These are phyloP conservation scores for Harmothoe impar DNA, from an alignment of 2,888 invertebrate genomes.

Conservation along the genomic window DNA sequence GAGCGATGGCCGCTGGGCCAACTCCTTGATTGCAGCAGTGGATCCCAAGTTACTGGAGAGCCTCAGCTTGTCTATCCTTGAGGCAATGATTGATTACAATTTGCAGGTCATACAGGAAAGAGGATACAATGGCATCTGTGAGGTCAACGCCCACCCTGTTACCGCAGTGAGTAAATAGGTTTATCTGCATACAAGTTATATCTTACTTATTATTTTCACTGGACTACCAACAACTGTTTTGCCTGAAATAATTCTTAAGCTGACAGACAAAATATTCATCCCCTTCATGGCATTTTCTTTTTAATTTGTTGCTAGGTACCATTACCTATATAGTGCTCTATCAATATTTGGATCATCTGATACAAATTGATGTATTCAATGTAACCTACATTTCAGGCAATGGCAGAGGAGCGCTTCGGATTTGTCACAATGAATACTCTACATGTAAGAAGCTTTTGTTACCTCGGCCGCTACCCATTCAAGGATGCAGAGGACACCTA, in stretches of 20 bases:
- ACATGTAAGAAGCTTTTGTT: slow-evolving; percentile 56
- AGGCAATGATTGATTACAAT: slow-evolving; percentile 20
- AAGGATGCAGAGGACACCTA: slow-evolving; percentile 55
- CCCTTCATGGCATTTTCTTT: too few species aligned
- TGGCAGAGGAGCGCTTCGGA: slow-evolving; percentile 23
- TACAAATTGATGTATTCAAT: too few species aligned
- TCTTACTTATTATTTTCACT: too few species aligned
- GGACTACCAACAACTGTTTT: too few species aligned
- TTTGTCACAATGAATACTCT: slow-evolving; percentile 13
- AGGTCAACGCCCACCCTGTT: slow-evolving; percentile 63
- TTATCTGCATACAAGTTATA: too few species aligned
- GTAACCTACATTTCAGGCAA: neutral
- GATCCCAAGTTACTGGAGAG: slow-evolving; percentile 19
- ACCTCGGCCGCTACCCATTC: slow-evolving; percentile 48
- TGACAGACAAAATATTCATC: too few species aligned
- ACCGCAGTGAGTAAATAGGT: slow-evolving; percentile 63
- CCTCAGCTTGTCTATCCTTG: neutral
- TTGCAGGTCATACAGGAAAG: neutral
- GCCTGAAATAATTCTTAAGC: too few species aligned
- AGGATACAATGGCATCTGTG: slow-evolving; percentile 61
- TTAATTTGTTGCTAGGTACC: too few species aligned
- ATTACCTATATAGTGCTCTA: too few species aligned
- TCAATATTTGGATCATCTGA: too few species aligned
- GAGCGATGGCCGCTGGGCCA: slow-evolving; percentile 51
- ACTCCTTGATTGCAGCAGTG: slow-evolving; percentile 36